A percentile compares a stretch with the other conserved stretches of the same genome.
Evolutionary conservation across 2,797 vertebrate species (phyloP).

Genomic region (Epinephelus malabaricus): DNA sequence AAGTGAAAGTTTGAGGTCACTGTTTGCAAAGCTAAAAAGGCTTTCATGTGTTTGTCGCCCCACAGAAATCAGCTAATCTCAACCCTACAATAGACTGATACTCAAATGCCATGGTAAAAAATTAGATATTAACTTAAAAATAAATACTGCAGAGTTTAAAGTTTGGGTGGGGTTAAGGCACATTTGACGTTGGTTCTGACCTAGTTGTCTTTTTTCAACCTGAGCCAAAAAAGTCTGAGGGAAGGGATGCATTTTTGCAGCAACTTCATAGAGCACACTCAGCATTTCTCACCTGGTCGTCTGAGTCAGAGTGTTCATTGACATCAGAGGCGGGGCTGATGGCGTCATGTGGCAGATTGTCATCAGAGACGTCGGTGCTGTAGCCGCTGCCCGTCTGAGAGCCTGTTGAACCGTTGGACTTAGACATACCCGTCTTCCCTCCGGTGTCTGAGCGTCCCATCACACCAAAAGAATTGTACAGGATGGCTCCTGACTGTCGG

Average conservation of each 20-base stretch:
- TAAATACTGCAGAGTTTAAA: not conserved
- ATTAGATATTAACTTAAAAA: not conserved
- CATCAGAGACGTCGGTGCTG: slow-evolving; percentile 97
- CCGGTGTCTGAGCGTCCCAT: slow-evolving; percentile 89
- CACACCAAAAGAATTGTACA: slow-evolving; percentile 93
- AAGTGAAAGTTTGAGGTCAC: slow-evolving; percentile 5
- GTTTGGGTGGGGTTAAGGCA: not conserved
- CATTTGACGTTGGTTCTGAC: not conserved
- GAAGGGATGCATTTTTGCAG: not conserved
- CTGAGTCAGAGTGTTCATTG: slow-evolving; percentile 92
- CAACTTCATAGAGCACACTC: not conserved
- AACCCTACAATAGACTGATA: not conserved
- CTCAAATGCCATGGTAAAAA: not conserved
- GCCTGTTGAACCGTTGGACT: slow-evolving; percentile 94
- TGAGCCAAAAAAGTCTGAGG: not conserved
- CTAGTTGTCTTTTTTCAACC: not conserved
- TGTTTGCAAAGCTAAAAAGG: not conserved
- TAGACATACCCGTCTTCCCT: slow-evolving; percentile 89
- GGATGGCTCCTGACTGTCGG: slow-evolving; percentile 94
- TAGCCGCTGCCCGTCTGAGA: slow-evolving; percentile 99
- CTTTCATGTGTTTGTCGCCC: not conserved
- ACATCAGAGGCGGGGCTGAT: slow-evolving; percentile 91
- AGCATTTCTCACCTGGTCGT: slow-evolving; percentile 91
- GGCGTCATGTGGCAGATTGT: slow-evolving; percentile 92
- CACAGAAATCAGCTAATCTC: not conserved